phyloP scores from a whole-genome alignment of 2,888 invertebrate species.

The Sycophila texana region DNA sequence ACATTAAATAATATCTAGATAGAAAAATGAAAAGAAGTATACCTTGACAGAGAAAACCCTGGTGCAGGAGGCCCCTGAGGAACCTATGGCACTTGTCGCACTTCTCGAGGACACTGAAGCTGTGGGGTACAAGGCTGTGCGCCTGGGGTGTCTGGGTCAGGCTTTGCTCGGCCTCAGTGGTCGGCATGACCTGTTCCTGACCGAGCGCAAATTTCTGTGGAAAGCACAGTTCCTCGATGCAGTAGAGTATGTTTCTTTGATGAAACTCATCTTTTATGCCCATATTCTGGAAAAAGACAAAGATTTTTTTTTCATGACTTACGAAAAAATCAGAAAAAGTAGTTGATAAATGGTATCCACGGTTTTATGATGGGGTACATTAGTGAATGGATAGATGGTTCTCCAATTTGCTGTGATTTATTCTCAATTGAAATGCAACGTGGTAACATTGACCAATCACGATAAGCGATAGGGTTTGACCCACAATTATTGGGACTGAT shows the following conservation, averaged over 20 bases:
- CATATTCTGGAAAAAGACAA: slow-evolving; percentile 80
- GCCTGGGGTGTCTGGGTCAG: slow-evolving; percentile 37
- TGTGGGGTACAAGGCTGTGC: slow-evolving; percentile 80
- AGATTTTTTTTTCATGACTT: too few species aligned
- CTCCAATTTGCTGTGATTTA: background rate
- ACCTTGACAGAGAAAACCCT: slow-evolving; percentile 84
- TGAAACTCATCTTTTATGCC: slow-evolving; percentile 86
- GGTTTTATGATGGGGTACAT: too few species aligned
- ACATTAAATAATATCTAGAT: background rate
- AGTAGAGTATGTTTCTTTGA: slow-evolving; percentile 82
- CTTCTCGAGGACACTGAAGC: slow-evolving; percentile 82
- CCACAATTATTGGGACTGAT: too few species aligned
- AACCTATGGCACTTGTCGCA: slow-evolving; percentile 86
- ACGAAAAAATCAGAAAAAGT: too few species aligned
- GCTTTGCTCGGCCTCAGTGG: slow-evolving; percentile 35
- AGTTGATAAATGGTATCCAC: too few species aligned
- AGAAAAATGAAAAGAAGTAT: slow-evolving; percentile 31
- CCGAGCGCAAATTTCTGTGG: slow-evolving; percentile 25
- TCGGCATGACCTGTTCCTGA: slow-evolving; percentile 56
- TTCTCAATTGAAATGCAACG: background rate
- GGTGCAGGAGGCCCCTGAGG: slow-evolving; percentile 82
- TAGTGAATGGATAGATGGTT: too few species aligned
- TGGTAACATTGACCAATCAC: too few species aligned
- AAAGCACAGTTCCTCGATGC: slow-evolving; percentile 81
- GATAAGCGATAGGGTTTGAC: too few species aligned